Conservation (phyloP, 2,888 invertebrate genomes). For the Urechis unicinctus region DNA sequence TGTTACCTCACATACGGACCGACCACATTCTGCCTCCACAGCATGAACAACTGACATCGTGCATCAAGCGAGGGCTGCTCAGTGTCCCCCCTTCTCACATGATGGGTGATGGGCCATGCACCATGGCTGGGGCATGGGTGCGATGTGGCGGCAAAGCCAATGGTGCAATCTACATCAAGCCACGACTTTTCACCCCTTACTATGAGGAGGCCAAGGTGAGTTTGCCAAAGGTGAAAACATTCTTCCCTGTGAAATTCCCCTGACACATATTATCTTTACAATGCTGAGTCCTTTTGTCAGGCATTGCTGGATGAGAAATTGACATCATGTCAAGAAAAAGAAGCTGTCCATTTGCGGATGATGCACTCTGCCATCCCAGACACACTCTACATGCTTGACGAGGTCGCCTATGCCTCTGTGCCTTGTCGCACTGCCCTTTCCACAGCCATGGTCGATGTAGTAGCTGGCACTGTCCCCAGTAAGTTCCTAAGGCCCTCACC, state of each 20-base stretch:
- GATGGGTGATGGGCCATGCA: constrained; percentile 56
- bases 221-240: background rate
- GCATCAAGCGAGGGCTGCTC: constrained; percentile 68
- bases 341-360: constrained; percentile 64
- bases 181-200: constrained; percentile 88
- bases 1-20: constrained; percentile 76
- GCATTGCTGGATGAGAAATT: constrained; percentile 76
- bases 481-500: constrained; percentile 1
- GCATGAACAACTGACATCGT: constrained; percentile 53
- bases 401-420: constrained; percentile 27
- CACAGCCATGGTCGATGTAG: constrained; percentile 28
- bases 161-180: constrained; percentile 66
- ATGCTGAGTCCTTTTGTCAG: constrained; percentile 48
- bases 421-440: background rate
- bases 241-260: no score
- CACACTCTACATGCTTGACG: constrained; percentile 81
- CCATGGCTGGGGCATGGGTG: constrained; percentile 42
- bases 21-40: constrained; percentile 85
- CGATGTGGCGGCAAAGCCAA: constrained; percentile 42
- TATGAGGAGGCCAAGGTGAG: constrained; percentile 84
- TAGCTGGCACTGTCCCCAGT: constrained; percentile 48
- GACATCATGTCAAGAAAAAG: constrained; percentile 63
- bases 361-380: constrained; percentile 71
- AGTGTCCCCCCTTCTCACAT: constrained; percentile 78
- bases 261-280: no score